These are phyloP conservation scores for Thripadectes ignobilis DNA, from an alignment of 2,797 vertebrate species.

Conservation along the genomic window DNA sequence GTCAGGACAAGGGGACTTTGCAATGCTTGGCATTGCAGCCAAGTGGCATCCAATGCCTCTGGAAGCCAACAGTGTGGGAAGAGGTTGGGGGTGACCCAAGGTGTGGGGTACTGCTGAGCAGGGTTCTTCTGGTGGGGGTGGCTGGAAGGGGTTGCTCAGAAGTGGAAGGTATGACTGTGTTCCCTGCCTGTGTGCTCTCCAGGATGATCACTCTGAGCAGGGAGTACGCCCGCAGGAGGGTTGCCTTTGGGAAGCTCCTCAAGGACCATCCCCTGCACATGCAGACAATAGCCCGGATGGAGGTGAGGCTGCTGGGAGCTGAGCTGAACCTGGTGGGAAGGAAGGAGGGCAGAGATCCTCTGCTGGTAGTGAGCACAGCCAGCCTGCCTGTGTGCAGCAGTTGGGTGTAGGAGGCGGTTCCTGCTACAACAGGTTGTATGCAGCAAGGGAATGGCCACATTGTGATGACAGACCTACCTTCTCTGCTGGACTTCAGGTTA, in stretches of 20 bases:
- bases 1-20: background rate
- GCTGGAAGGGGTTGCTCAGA: background rate
- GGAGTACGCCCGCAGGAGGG: conserved; percentile 80
- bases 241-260: conserved; percentile 85
- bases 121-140: background rate
- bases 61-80: background rate
- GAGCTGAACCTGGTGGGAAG: background rate
- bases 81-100: background rate
- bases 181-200: background rate
- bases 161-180: background rate
- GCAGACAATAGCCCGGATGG: conserved; percentile 85
- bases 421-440: background rate
- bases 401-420: background rate
- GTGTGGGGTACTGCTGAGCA: background rate
- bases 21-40: background rate
- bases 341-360: background rate
- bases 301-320: conserved; percentile 70
- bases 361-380: background rate
- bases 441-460: background rate
- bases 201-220: conserved; percentile 83
- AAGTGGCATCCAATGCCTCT: background rate
- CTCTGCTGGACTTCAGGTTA: background rate
- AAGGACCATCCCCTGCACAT: conserved; percentile 85
- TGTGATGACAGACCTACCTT: background rate
- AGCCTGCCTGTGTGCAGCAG: background rate